These are phyloP conservation scores for Acropora yongei DNA, from an alignment of 64 coral and sea anemone genomes.

Conservation along the genomic window DNA sequence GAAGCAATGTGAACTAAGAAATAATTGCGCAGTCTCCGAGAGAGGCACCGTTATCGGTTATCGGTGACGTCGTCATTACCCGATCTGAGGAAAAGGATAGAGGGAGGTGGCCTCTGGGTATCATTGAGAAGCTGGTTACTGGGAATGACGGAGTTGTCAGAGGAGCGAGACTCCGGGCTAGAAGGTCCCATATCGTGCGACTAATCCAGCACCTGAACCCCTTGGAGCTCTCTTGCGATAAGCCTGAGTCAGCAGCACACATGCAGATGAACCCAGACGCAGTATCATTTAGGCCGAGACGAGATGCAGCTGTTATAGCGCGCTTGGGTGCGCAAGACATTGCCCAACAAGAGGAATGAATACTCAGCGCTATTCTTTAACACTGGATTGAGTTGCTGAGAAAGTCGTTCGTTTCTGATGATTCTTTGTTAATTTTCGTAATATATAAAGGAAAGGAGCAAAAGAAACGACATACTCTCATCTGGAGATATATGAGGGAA, in stretches of 20 bases:
- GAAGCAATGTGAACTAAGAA: too few relatives aligned
- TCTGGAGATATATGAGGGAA: too few relatives aligned
- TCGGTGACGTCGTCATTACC: too few relatives aligned
- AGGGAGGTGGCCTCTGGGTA: neutral
- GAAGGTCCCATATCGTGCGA: neutral
- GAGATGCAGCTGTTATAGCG: neutral
- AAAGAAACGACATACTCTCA: too few relatives aligned
- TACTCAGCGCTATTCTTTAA: neutral
- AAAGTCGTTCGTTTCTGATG: too few relatives aligned
- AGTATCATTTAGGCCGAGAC: neutral
- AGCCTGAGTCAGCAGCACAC: neutral
- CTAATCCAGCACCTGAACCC: neutral
- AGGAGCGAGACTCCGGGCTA: neutral
- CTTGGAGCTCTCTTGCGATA: neutral
- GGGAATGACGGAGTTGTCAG: slow-evolving; percentile 5
- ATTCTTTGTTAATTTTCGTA: too few relatives aligned
- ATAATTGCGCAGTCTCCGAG: too few relatives aligned
- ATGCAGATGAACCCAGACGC: neutral
- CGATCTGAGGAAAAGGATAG: too few relatives aligned
- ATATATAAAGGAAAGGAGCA: too few relatives aligned
- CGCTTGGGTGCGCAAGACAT: neutral
- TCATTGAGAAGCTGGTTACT: neutral
- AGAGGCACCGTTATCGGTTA: too few relatives aligned
- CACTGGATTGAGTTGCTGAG: neutral
- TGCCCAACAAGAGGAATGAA: neutral